Base-by-base conservation (phyloP, 2,797 vertebrate genomes). In the Xenentodon cancila region DNA sequence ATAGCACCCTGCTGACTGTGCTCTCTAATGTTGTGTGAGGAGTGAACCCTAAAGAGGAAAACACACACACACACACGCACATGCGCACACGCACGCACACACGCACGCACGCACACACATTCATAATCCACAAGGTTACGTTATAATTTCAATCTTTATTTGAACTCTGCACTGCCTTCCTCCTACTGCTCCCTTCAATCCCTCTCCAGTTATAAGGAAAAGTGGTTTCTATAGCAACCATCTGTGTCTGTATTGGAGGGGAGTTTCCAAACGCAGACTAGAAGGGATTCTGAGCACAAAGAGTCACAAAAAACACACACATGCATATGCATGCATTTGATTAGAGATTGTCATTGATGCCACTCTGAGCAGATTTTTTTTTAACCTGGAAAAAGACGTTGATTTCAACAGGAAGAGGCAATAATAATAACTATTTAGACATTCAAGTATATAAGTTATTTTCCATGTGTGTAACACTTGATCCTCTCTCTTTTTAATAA, bases 221-320 rank as follows among this genome's bases (percentile, higher is more conserved):
- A 68, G 25, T 72, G 84, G 91, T 91, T 88, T 76, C 90, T 72
- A 81, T 89, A 68, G 87, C 66, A 89, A 88, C 84, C n/a, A 44
- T 50, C 68, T 63, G 64, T 77, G 68, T 81, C 68, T 75, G 54
- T 50, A 53, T 73, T 32, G 65, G 67, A 85, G 20, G 53, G 84
- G 85, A 75, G 66, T 86, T 89, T 89, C 83, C 82, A 57, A 25
- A 55, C 48, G 73, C 22, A 2, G 49, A 64, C 50, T 51, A 22
- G 46, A 80, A 64, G 78, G 44, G 48, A 84, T 82, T 70, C 63
- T n/a, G 42, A 73, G 61, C 58, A 21, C 12, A 3, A 73, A 61
- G 58, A 84, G n/a, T 66, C 64, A 59, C 70, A 64, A 25, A 70
- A 40, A n/a, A n/a, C n/a, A 63, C 53, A 68, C 52, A 34, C 21